Evolutionary conservation across 2,888 invertebrate genomes (phyloP).

Genomic region (Cheilosia grossa): DNA sequence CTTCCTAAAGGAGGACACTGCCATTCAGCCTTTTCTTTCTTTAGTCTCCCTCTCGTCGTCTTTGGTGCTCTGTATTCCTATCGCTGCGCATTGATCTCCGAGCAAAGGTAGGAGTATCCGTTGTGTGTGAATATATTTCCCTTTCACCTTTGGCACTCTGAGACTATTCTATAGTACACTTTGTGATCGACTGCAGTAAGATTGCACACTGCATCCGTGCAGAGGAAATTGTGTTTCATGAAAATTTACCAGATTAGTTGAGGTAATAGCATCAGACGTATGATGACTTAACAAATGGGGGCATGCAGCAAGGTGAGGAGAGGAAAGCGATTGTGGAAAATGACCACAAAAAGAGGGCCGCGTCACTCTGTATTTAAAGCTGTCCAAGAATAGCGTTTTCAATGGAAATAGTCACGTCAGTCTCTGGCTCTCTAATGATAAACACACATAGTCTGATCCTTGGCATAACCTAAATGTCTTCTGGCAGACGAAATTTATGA

Average conservation of each 20-base stretch:
- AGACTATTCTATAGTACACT: neutral
- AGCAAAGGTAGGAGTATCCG: neutral
- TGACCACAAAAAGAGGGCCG: neutral
- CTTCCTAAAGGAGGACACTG: conserved; percentile 14
- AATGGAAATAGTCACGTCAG: neutral
- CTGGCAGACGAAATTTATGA: conserved; percentile 32
- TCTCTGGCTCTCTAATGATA: conserved; percentile 16
- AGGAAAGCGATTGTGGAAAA: neutral
- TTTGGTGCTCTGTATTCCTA: neutral
- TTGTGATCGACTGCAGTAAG: conserved; percentile 6
- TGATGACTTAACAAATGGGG: conserved; percentile 20
- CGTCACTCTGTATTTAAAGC: neutral
- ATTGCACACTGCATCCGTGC: neutral
- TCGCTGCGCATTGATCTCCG: conserved; percentile 8
- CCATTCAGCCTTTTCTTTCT: conserved; percentile 5
- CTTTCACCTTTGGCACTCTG: conserved; percentile 17
- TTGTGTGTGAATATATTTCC: neutral
- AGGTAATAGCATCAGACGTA: conserved; percentile 11
- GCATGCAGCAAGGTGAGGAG: neutral
- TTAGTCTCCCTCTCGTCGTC: conserved; percentile 1
- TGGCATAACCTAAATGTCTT: conserved; percentile 13
- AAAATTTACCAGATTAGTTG: conserved; percentile 26
- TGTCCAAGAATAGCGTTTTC: neutral
- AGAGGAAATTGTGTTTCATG: conserved; percentile 14
- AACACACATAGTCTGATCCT: conserved; percentile 18